A percentile compares a stretch with the other conserved stretches of the same genome.
Conservation (phyloP, 2,113 vertebrate genomes). For the Poeciliopsis turrubarensis region DNA sequence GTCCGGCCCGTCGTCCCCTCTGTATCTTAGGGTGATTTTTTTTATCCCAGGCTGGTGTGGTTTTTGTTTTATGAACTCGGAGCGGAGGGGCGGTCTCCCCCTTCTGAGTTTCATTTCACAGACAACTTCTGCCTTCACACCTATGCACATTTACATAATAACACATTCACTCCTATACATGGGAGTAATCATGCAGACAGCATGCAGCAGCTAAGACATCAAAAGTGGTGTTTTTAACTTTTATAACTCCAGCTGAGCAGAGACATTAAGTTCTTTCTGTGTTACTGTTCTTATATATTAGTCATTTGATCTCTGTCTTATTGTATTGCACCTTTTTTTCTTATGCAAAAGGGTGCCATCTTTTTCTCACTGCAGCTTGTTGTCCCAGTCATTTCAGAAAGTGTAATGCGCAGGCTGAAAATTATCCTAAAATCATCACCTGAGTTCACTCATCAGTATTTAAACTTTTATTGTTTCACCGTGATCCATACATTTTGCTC, state of each 20-base stretch:
- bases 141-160: neutral
- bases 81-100: neutral
- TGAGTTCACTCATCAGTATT: no score
- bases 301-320: neutral
- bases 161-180: neutral
- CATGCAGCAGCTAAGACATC: neutral
- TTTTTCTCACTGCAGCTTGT: neutral
- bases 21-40: neutral
- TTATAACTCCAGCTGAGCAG: neutral
- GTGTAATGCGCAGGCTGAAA: neutral
- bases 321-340: neutral
- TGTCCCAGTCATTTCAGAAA: neutral
- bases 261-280: neutral
- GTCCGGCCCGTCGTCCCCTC: neutral
- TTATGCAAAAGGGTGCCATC: neutral
- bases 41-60: neutral
- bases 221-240: neutral
- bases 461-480: no score
- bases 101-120: neutral
- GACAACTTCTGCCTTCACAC: neutral
- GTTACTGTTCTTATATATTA: neutral
- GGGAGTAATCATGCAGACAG: neutral
- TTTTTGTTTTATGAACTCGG: neutral
- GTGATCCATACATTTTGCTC: no score
- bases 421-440: no score